Conservation (phyloP, 2,888 invertebrate species). For the Parnassius glacialis region DNA sequence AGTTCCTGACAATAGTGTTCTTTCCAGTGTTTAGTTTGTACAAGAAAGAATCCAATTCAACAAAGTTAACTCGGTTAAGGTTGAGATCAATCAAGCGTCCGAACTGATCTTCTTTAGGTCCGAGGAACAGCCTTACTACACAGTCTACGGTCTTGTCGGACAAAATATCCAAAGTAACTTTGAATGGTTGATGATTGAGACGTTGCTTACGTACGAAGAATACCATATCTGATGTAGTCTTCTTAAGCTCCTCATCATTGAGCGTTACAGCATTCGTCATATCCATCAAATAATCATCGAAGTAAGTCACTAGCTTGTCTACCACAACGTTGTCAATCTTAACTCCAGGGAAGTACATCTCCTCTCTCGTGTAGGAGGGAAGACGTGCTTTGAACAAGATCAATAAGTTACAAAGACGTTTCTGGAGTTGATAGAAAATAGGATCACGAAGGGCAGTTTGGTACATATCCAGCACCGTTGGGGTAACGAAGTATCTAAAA, state of each 20-base stretch:
- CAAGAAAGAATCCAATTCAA: conserved; percentile 83
- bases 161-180: conserved; percentile 76
- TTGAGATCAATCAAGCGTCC: conserved; percentile 80
- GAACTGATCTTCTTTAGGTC: conserved; percentile 84
- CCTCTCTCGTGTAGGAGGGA: conserved; percentile 82
- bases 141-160: conserved; percentile 80
- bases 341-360: conserved; percentile 83
- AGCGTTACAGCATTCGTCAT: conserved; percentile 82
- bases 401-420: conserved; percentile 80
- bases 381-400: conserved; percentile 82
- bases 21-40: conserved; percentile 82
- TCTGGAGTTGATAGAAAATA: conserved; percentile 85
- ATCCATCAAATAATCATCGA: conserved; percentile 84
- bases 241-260: conserved; percentile 70
- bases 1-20: conserved; percentile 83
- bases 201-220: conserved; percentile 82
- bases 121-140: conserved; percentile 84
- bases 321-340: conserved; percentile 82
- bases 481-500: conserved; percentile 76
- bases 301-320: conserved; percentile 85
- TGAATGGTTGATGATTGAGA: conserved; percentile 84
- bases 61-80: conserved; percentile 82
- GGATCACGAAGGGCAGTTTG: conserved; percentile 87
- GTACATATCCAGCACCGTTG: conserved; percentile 83
- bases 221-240: conserved; percentile 68